These are phyloP conservation scores for Cariama cristata DNA, from an alignment of 2,113 vertebrate species.

Conservation along the genomic window DNA sequence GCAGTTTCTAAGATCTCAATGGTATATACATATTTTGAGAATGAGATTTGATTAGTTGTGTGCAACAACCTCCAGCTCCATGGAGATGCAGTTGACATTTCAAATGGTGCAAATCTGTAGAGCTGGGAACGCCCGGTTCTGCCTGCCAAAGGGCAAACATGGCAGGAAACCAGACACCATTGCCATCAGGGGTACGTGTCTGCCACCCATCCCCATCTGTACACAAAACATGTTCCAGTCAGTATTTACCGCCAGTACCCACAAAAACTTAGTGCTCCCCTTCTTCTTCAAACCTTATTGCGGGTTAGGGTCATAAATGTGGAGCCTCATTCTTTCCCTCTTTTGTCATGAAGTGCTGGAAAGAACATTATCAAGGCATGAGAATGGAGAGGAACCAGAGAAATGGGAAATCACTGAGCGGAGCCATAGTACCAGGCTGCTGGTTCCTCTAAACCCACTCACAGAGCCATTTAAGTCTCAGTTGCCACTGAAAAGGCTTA, in stretches of 20 bases:
- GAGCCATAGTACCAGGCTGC: neutral
- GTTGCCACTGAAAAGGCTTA: neutral
- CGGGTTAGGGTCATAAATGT: neutral
- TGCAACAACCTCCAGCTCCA: neutral
- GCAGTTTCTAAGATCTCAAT: neutral
- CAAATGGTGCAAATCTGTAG: neutral
- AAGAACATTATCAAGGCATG: neutral
- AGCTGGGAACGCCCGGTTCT: neutral
- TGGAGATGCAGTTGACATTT: neutral
- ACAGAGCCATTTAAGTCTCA: rapidly evolving
- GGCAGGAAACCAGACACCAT: neutral
- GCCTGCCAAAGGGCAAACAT: neutral
- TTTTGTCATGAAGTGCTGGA: neutral
- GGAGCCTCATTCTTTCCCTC: neutral
- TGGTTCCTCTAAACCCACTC: neutral
- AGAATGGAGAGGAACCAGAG: neutral
- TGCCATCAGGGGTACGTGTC: neutral
- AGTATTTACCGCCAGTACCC: neutral
- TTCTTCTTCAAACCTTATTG: neutral
- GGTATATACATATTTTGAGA: neutral
- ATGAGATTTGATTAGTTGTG: neutral
- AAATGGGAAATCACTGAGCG: neutral
- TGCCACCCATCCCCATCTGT: neutral
- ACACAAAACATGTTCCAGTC: neutral
- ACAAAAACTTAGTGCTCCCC: neutral